Percentiles rank a stretch among this genome's conserved stretches.
Evolutionary conservation across 2,113 vertebrate genomes (phyloP).

Genomic region (Ifrita kowaldi): DNA sequence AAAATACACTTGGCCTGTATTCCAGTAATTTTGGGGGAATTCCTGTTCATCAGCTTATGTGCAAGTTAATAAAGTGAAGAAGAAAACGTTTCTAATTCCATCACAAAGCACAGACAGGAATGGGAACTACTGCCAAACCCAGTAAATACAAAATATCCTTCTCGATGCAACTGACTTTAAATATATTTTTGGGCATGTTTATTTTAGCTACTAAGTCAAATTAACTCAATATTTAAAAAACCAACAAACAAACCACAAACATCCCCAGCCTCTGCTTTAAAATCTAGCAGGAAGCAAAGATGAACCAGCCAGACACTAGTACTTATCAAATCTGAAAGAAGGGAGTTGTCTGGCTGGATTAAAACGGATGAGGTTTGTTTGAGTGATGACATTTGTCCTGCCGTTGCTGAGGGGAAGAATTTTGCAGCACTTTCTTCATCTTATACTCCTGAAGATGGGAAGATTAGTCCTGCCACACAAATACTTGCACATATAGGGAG

Average conservation of each 20-base stretch:
- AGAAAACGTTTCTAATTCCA: background rate
- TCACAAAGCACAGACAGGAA: background rate
- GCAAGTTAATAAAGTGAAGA: background rate
- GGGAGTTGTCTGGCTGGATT: slow-evolving; percentile 24
- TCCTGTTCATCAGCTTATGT: background rate
- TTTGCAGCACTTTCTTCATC: background rate
- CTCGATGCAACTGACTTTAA: background rate
- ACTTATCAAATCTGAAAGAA: slow-evolving; percentile 53
- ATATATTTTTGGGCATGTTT: background rate
- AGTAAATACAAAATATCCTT: background rate
- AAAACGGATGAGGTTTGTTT: slow-evolving; percentile 8
- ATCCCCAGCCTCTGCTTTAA: background rate
- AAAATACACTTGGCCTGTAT: background rate
- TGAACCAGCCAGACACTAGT: slow-evolving; percentile 19
- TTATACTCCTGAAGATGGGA: background rate
- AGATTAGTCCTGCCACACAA: background rate
- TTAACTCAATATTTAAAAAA: slow-evolving; percentile 1
- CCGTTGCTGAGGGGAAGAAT: background rate
- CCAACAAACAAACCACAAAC: background rate
- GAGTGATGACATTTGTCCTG: slow-evolving; percentile 39
- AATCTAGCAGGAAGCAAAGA: slow-evolving; percentile 24
- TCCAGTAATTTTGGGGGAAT: slow-evolving; percentile 4
- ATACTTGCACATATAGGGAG: background rate
- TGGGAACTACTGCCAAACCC: background rate
- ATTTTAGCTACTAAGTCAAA: slow-evolving; percentile 14